Evolutionary conservation across 2,888 invertebrate genomes (phyloP).

Genomic region (Scelioninae gen. 1): DNA sequence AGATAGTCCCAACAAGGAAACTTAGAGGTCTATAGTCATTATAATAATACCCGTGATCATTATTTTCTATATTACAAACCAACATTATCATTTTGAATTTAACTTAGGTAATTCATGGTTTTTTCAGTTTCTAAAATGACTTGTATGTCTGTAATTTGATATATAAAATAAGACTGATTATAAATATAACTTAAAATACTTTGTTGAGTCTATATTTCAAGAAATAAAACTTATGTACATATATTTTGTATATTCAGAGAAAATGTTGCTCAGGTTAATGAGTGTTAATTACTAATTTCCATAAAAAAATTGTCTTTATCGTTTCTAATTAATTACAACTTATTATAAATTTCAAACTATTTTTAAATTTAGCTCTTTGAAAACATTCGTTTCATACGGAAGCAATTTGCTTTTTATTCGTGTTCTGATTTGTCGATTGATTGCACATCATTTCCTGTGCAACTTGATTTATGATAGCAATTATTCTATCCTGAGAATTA

Average conservation of each 20-base stretch:
- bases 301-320: too few species aligned
- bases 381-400: conserved; percentile 23
- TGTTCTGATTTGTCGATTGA: conserved; percentile 47
- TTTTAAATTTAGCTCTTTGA: too few species aligned
- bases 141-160: too few species aligned
- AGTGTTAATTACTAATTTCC: too few species aligned
- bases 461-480: conserved; percentile 40
- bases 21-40: conserved; percentile 38
- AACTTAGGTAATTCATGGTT: neutral
- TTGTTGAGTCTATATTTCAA: too few species aligned
- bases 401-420: conserved; percentile 38
- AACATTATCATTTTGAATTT: neutral
- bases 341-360: too few species aligned
- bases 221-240: too few species aligned
- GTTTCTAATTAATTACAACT: too few species aligned
- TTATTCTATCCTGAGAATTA: conserved; percentile 25
- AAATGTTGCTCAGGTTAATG: too few species aligned
- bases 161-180: too few species aligned
- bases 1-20: conserved; percentile 71
- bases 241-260: too few species aligned
- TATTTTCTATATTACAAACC: neutral
- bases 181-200: too few species aligned
- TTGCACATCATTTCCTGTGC: conserved; percentile 51
- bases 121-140: neutral
- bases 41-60: conserved; percentile 25